Evolutionary conservation across 1,140 invertebrate species (phyloP), one percentile per base, ranked within the genome.

Genomic region (Campoletis sonorensis): DNA sequence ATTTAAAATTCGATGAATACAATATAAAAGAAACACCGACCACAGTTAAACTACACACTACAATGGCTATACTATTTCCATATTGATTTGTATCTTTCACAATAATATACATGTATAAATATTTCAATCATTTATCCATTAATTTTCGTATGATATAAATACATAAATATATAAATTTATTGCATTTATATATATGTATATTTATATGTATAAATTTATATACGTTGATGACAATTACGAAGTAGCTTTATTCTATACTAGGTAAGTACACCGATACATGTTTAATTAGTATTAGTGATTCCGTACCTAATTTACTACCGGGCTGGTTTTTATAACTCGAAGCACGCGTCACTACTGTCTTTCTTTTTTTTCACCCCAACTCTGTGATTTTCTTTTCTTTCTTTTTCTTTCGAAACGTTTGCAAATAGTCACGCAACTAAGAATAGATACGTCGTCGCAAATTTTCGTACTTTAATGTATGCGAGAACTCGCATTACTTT

Each of bases 291-390:
- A 91, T 91, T 91, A 89, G 84, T 91, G 86, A 87, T 91, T 91
- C 85, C 90, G 90, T 92, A 92, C 91, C 91, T 92, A 92, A 87
- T 85, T 90, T 84, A 90, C 90, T 92, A 92, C 88, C 87, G 90
- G 91, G 91, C 91, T 92, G 91, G 89, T 92, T 91, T 91, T 91
- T 87, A 91, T 90, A 91, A 90, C 88, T 83, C 90, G 89, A 89
- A 90, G 88, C 88, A 89, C 82, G 87, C 85, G 82, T 87, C 87
- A 84, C 80, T 86, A 84, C n/a, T n/a, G n/a, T n/a, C 71, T 85
- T 85, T 77, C 80, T 71, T 78, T 85, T 82, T 79, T 54, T 54
- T 18, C 51, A 4, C 51, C 51, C 5, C 7, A 21, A 8, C 16
- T 54, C 51, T 54, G 16, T 21, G 51, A 54, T 1, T 78, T 76